Evolutionary conservation across 2,888 invertebrate species (phyloP), one percentile per base, ranked within the genome.

Genomic region (Catotricha subobsoleta): DNA sequence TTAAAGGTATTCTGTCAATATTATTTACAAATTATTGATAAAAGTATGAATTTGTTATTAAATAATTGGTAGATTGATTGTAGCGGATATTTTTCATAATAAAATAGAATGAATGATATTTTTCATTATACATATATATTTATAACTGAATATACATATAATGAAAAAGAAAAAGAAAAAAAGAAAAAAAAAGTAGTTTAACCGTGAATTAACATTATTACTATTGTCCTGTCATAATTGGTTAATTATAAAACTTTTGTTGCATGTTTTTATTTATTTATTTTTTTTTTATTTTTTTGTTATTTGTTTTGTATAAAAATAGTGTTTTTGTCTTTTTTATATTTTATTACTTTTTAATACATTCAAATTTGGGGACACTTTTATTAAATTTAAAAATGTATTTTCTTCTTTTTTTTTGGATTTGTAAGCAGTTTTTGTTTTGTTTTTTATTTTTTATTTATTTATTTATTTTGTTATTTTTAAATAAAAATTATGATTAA

Each of bases 401-500:
- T 10, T 16, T 33, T 34, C 21, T 34, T 34, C 13, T 15, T 16
- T 34, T 20, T 30, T 18, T 30, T 18, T 18, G 2, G 30, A 18
- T 5, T 18, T 19, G 16, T 34, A n/a, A 3, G 16, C 3, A 7
- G 30, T 30, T 37, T 23, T 25, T 37, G 13, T 16, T 15, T n/a
- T 21, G 13, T 35, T 9, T 35, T 35, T 35, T 25, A 13, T 20
- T 37, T 37, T 37, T 30, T 30, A 10, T 33, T 19, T 33, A 19
- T 31, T 31, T 31, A 16, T 16, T 15, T 31, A 18, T 19, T 19
- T 19, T 33, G 10, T 7, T 30, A 7, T 30, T 15, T 9, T 30
- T 30, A 20, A 34, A 34, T n/a, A n/a, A n/a, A n/a, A n/a, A n/a
- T n/a, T n/a, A 34, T 34, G 21, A 34, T 34, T 34, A 34, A 34